Evolutionary conservation across 1,140 invertebrate genomes (phyloP), one percentile per base, ranked within the genome.

Genomic region (Mamestra configurata): DNA sequence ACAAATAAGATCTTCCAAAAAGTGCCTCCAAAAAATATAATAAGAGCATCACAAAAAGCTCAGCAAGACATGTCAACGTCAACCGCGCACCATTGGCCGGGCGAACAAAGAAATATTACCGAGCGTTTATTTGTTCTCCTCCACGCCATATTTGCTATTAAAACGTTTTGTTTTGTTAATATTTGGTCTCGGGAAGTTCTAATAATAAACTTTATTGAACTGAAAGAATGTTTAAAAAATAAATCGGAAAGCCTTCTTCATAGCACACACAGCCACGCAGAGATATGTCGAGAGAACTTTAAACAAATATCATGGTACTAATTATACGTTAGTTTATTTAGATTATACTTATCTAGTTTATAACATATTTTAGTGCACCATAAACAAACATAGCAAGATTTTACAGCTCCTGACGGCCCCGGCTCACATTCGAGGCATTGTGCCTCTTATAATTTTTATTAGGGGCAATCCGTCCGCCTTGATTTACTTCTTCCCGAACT

Each of bases 381-480:
- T 94, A 94, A 94, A 94, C 93, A 94, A 94, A 94, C 93, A 94
- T 92, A 92, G 92, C 90, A 84, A 92, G 89, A 92, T 90, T 94
- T 94, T 94, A 94, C 89, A 88, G 91, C 92, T 92, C 90, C 92
- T 90, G 92, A 86, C 92, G 90, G 87, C 86, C 90, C 76, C 90
- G 88, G 81, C 89, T 86, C 93, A 91, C 93, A 93, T 93, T 89
- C 88, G 89, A 89, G 72, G 89, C 90, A 94, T 94, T 94, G 93
- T 94, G 93, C 92, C 89, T 93, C 89, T 94, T 94, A 94, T 94
- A 94, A 94, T 94, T 94, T 95, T 95, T 95, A 95, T 94, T 94
- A 93, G 92, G 90, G 92, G 92, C 92, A 93, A 95, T 95, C 92
- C 93, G 92, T 94, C 93, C 89, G 87, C 75, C 90, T 94, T 95